Percentiles rank a stretch among this genome's conserved stretches.
These are phyloP conservation scores for Platichthys stellatus DNA, from an alignment of 2,113 vertebrate species.

Conservation along the genomic window DNA sequence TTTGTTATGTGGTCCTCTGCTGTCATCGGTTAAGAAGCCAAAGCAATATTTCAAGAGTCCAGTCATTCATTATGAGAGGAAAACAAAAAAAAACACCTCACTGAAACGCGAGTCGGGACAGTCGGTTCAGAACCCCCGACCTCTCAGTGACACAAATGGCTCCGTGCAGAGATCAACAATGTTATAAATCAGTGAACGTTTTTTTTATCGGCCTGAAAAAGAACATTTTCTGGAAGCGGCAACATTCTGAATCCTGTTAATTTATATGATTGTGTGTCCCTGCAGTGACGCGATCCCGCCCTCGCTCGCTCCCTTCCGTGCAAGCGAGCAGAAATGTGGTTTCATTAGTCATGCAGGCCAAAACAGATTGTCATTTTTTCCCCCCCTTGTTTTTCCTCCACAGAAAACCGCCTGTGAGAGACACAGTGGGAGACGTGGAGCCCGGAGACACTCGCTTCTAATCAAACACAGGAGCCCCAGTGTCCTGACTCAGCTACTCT, in stretches of 20 bases:
- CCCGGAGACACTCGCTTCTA: constrained; percentile 51
- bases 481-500: constrained; percentile 69
- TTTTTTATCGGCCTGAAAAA: constrained; percentile 35
- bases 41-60: constrained; percentile 33
- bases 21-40: constrained; percentile 43
- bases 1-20: constrained; percentile 43
- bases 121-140: constrained; percentile 29
- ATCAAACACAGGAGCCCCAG: constrained; percentile 64
- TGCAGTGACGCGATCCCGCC: constrained; percentile 1
- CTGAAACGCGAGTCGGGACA: constrained; percentile 38
- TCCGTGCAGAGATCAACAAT: constrained; percentile 14
- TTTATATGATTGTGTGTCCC: constrained; percentile 50
- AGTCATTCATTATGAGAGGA: constrained; percentile 35
- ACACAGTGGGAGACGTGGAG: constrained; percentile 65
- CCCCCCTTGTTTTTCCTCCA: constrained; percentile 44
- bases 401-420: constrained; percentile 59
- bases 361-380: constrained; percentile 64
- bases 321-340: constrained; percentile 65
- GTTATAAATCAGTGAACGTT: constrained; percentile 48
- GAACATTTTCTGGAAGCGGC: constrained; percentile 18
- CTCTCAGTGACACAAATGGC: constrained; percentile 5
- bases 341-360: constrained; percentile 66
- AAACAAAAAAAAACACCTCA: constrained; percentile 22
- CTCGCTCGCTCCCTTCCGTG: constrained; percentile 46
- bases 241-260: constrained; percentile 38